Evolutionary conservation across 2,797 vertebrate species (phyloP), one percentile per base, ranked within the genome.

Genomic region (Eupleurogrammus muticus): DNA sequence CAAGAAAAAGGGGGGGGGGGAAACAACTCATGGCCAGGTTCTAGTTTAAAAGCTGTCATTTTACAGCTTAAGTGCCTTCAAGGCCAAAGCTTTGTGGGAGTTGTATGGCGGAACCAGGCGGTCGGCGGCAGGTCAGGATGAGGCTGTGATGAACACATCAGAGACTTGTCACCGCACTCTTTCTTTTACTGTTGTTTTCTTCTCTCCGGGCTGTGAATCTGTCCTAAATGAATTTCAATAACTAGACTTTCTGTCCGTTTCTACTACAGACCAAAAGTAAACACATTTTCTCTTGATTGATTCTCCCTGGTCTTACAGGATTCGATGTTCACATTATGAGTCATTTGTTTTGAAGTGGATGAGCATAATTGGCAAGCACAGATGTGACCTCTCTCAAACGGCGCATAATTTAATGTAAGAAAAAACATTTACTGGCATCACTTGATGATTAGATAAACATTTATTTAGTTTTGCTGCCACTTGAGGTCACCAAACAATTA

Each of bases 41-140:
- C 48, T 66, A 77, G 69, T 81, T n/a, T 87, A 82, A 87, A 85
- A 89, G 85, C 80, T 3, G 81, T 82, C 69, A 75, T 73, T 89
- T 87, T 85, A 67, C 73, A 73, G 83, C 80, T 70, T 56, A 79
- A 90, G 84, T 82, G 80, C 56, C 77, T 80, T 68, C 83, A 89
- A 88, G 85, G 48, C 80, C 66, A 48, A 74, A 80, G 12, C 1
- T 73, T 73, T 24, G 82, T 81, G 72, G 74, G 71, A 70, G 79
- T 66, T 65, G 65, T 62, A 34, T 38, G 61, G 68, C 57, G 75
- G 55, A 75, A 82, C 80, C 81, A 75, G 79, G 63, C 60, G 81
- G 72, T 82, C 65, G 56, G 66, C 81, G 75, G 67, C 35, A 20
- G 77, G 73, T 84, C 73, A 76, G 76, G 52, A 71, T 40, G 53